Evolutionary conservation across 2,113 vertebrate genomes (phyloP), one percentile per base, ranked within the genome.

Genomic region (Mystacornis crossleyi): DNA sequence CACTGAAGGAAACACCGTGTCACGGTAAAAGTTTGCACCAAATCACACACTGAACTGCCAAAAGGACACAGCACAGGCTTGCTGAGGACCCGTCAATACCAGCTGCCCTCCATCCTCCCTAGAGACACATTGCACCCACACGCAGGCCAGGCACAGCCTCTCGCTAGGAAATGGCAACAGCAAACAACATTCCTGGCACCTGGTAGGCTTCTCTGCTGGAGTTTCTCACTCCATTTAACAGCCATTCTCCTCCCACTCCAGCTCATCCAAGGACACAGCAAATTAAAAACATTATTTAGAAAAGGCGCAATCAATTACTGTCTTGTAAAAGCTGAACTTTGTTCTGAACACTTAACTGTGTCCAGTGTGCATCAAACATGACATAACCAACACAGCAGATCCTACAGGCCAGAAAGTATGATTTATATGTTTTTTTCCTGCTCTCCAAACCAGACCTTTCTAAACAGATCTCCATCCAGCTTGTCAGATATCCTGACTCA

Each of bases 111-210:
- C 86, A 36, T n/a, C 12, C 71, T 80, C 33, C 25, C 50, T 58
- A 0, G 38, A 16, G 0, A 54, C 18, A 26, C 3, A 5, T 0
- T n/a, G 4, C 12, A 70, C 54, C 48, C 79, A 12, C 17, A 12
- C 0, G 0, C 65, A 29, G 60, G 33, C 54, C 80, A 65, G 79
- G 82, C 86, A 80, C 67, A 57, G 64, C 47, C 78, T 90, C 81
- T 69, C 54, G 71, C 67, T 19, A 26, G 34, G 13, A 14, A 53
- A 61, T 2, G 38, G 36, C 40, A 66, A n/a, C 53, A 77, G 36
- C 71, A 75, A 72, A 77, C 42, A 58, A 21, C 17, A 54, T 18
- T 73, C 64, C 88, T 83, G 85, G 92, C 85, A 90, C 67, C 60
- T 70, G 75, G n/a, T 64, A 55, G 64, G 21, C 74, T 65, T 29